A percentile compares a stretch with the other conserved stretches of the same genome.
Evolutionary conservation across 2,888 invertebrate genomes (phyloP).

Genomic region (Drosophila pseudotalamancana): DNA sequence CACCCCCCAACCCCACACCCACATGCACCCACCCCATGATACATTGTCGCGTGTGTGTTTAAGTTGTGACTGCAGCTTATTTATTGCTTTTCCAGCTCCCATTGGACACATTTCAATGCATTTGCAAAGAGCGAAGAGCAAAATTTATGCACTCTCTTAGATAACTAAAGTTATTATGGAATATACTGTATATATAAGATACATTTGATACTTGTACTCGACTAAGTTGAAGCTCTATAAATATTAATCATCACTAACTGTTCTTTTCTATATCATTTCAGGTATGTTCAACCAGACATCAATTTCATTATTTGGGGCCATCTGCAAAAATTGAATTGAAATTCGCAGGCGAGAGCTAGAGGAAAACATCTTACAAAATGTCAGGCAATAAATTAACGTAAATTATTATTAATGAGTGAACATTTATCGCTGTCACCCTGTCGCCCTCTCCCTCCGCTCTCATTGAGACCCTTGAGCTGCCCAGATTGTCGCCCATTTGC

Average conservation of each 20-base stretch:
- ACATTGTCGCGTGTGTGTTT: constrained; percentile 32
- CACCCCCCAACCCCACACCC: no score
- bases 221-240: constrained; percentile 4
- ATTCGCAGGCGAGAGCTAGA: constrained; percentile 32
- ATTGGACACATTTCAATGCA: constrained; percentile 81
- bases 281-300: constrained; percentile 61
- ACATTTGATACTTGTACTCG: not conserved
- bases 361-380: constrained; percentile 44
- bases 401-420: constrained; percentile 78
- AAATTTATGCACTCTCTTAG: constrained; percentile 43
- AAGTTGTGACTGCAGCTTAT: constrained; percentile 61
- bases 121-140: constrained; percentile 51
- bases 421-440: constrained; percentile 66
- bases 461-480: constrained; percentile 5
- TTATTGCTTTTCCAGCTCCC: constrained; percentile 81
- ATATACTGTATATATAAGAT: constrained; percentile 15
- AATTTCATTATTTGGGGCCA: constrained; percentile 60
- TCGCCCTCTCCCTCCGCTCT: not conserved
- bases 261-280: constrained; percentile 49
- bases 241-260: constrained; percentile 38
- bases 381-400: constrained; percentile 73
- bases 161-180: not conserved
- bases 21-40: not conserved
- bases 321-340: constrained; percentile 61
- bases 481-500: constrained; percentile 37